Evolutionary conservation across 2,113 vertebrate genomes (phyloP).

Genomic region (Pipa parva): DNA sequence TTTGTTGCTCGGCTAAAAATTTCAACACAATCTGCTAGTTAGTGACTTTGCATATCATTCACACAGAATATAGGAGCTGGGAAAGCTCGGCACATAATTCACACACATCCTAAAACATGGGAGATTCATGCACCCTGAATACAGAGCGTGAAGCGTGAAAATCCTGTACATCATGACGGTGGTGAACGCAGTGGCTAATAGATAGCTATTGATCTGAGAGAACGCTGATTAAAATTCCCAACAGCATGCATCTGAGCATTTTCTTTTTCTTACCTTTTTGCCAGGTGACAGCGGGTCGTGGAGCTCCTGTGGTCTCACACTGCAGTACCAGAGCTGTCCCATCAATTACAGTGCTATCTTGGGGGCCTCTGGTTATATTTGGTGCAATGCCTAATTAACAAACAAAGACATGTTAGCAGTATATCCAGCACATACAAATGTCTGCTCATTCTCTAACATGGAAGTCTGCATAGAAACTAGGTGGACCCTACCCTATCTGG

Average conservation of each 20-base stretch:
- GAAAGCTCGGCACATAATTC: constrained; percentile 17
- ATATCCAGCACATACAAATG: not conserved
- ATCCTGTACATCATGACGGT: not conserved
- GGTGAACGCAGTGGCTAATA: too few species aligned
- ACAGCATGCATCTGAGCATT: not conserved
- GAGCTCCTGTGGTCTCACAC: constrained; percentile 92
- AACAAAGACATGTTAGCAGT: constrained; percentile 28
- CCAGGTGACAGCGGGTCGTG: constrained; percentile 93
- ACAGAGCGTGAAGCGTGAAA: not conserved
- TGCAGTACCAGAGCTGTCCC: constrained; percentile 88
- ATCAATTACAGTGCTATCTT: constrained; percentile 94
- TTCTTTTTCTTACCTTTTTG: constrained; percentile 78
- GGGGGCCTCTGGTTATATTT: constrained; percentile 91
- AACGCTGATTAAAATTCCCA: not conserved
- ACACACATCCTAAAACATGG: constrained; percentile 4
- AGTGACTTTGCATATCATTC: constrained; percentile 15
- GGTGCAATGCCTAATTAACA: constrained; percentile 81
- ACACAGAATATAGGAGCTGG: not conserved
- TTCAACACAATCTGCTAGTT: not conserved
- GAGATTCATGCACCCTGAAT: not conserved
- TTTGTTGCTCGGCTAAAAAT: too few species aligned
- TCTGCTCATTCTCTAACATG: not conserved
- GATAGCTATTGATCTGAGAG: not conserved
- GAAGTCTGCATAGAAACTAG: not conserved
- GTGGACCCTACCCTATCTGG: not conserved